Base-by-base conservation (phyloP, 2,797 vertebrate species). In the Sciurus vulgaris region DNA sequence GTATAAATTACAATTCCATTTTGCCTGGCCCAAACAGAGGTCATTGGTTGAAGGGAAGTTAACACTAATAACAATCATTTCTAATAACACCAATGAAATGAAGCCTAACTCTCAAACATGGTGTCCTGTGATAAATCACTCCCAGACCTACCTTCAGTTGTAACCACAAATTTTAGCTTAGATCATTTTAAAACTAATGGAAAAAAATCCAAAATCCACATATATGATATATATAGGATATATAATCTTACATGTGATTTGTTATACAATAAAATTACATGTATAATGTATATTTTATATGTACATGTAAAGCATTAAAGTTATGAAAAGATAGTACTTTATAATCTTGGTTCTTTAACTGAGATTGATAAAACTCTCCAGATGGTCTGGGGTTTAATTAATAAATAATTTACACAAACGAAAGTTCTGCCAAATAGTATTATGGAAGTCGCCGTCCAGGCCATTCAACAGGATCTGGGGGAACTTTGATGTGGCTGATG, bases 281-380 rank as follows among this genome's bases (percentile, higher is more conserved):
- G 26, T 56, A 56, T 56, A 56, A 56, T 56, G 20, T 56, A 26
- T 11, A 59, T 59, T 59, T n/a, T 67, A 67, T 67, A n/a, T n/a
- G 17, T 67, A 22, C 5, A 28, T 82, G 2, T 82, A 44, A 17
- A 7, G 3, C 70, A 17, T 38, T 7, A 38, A 51, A 77, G 72
- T 79, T 76, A 85, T 54, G 44, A 89, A 77, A 89, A 44, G n/a
- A 41, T 38, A 67, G 74, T 28, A 47, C n/a, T 13, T 82, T 67
- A 51, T 56, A 61, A 61, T 59, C 30, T 56, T 91, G 59, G 17
- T 79, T 89, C 44, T 89, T 79, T 41, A 91, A 26, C 5, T 61
- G 47, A 77, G 15, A 20, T 14, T 84, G 33, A n/a, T 63, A 88
- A 24, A 15, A 72, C 54, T 81, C 47, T 89, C 54, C 33, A 49